Evolutionary conservation across 2,113 vertebrate genomes (phyloP).

Genomic region (Sigmodon hispidus): DNA sequence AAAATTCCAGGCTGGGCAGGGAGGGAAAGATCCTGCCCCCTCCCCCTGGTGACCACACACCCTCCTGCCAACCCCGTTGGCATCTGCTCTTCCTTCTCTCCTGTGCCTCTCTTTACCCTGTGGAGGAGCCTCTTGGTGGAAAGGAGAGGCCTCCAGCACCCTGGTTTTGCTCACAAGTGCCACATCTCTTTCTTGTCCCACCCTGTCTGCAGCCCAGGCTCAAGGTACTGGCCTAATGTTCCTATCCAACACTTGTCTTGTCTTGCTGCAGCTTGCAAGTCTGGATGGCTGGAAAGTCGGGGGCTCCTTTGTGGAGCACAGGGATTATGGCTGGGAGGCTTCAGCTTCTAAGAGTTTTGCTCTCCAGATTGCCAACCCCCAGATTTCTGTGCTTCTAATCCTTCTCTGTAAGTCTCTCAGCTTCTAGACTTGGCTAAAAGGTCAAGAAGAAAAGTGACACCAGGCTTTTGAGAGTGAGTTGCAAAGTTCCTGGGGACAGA

Average conservation of each 20-base stretch:
- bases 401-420: not conserved
- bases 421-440: not conserved
- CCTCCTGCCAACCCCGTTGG: not conserved
- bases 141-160: not conserved
- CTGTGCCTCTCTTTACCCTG: not conserved
- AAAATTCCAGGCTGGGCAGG: slow-evolving; percentile 67
- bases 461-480: not conserved
- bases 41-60: slow-evolving; percentile 62
- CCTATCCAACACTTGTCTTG: not conserved
- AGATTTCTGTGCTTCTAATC: not conserved
- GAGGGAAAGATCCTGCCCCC: slow-evolving; percentile 39
- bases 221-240: not conserved
- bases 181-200: not conserved
- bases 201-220: not conserved
- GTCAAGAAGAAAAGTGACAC: not conserved
- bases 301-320: not conserved
- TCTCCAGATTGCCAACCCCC: not conserved
- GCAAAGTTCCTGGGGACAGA: not conserved
- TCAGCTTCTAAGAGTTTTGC: not conserved
- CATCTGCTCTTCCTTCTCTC: not conserved
- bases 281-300: not conserved
- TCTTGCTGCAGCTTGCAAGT: not conserved
- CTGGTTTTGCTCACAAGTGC: not conserved
- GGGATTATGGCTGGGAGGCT: not conserved
- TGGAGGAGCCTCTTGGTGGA: not conserved